These are phyloP conservation scores for Oxyruncus cristatus DNA, from an alignment of 2,113 vertebrate species.

Conservation along the genomic window DNA sequence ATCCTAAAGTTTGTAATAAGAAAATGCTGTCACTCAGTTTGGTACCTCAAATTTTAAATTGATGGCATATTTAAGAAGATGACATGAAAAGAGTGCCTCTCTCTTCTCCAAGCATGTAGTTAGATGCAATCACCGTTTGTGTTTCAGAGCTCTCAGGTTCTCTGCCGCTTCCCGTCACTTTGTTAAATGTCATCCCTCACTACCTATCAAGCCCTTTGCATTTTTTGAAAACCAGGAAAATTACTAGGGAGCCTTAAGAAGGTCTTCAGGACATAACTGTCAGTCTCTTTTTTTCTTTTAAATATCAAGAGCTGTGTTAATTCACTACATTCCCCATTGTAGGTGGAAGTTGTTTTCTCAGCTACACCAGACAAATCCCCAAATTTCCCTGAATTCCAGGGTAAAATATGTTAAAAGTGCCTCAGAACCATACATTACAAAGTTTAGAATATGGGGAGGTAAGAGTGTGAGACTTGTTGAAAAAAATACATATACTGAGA, in stretches of 20 bases:
- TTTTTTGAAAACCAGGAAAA: background rate
- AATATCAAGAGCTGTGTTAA: background rate
- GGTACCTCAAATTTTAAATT: background rate
- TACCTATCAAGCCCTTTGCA: background rate
- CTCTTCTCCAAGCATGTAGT: background rate
- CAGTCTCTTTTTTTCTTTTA: background rate
- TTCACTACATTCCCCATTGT: background rate
- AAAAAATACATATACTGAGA: background rate
- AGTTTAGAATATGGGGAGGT: background rate
- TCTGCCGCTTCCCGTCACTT: background rate
- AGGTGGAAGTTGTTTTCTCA: background rate
- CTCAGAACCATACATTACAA: background rate
- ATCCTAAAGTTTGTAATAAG: background rate
- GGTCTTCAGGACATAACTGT: background rate
- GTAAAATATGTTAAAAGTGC: background rate
- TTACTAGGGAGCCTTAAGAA: background rate
- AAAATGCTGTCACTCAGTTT: background rate
- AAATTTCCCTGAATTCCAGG: background rate
- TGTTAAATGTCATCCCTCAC: constrained; percentile 11
- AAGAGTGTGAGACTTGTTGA: background rate
- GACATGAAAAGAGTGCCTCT: background rate
- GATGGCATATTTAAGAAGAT: background rate
- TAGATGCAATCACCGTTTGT: background rate
- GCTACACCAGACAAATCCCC: background rate
- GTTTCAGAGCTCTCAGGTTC: background rate